phyloP scores from a whole-genome alignment of 2,888 invertebrate genomes.

The Palloptera scutellata region DNA sequence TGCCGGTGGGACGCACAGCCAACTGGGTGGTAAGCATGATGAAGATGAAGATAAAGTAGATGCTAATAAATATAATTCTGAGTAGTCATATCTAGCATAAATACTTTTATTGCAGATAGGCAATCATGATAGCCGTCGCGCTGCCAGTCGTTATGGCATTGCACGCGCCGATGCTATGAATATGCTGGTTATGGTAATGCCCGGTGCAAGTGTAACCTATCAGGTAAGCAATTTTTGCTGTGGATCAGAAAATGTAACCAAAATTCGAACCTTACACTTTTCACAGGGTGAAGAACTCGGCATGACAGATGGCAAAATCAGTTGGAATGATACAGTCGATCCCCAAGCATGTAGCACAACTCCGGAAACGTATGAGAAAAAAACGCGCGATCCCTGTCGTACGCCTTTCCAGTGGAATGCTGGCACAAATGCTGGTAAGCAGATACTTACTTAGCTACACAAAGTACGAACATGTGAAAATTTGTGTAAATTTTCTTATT shows the following conservation, averaged over 20 bases:
- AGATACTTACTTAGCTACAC: not conserved
- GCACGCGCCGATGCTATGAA: slow-evolving; percentile 79
- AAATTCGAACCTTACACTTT: slow-evolving; percentile 51
- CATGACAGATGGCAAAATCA: slow-evolving; percentile 65
- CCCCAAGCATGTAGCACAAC: slow-evolving; percentile 66
- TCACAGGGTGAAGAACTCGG: slow-evolving; percentile 60
- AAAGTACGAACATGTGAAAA: no score
- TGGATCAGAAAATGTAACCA: not conserved
- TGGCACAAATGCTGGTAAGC: slow-evolving; percentile 50
- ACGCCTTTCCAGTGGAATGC: slow-evolving; percentile 70
- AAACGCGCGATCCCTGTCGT: slow-evolving; percentile 68
- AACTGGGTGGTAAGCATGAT: slow-evolving; percentile 76
- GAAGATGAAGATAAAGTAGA: no score
- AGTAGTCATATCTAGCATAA: no score
- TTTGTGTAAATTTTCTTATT: no score
- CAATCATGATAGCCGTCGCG: slow-evolving; percentile 72
- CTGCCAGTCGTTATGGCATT: slow-evolving; percentile 69
- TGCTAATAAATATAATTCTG: slow-evolving; percentile 46
- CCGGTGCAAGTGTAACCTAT: slow-evolving; percentile 69
- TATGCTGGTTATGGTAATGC: slow-evolving; percentile 71
- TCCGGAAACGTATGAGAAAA: slow-evolving; percentile 66
- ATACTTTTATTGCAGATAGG: slow-evolving; percentile 66
- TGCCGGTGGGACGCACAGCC: slow-evolving; percentile 67
- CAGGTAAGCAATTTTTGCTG: slow-evolving; percentile 57
- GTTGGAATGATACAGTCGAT: slow-evolving; percentile 68